These are phyloP conservation scores for Psittacula cyanocephala DNA, from an alignment of 2,113 vertebrate species.

Conservation along the genomic window DNA sequence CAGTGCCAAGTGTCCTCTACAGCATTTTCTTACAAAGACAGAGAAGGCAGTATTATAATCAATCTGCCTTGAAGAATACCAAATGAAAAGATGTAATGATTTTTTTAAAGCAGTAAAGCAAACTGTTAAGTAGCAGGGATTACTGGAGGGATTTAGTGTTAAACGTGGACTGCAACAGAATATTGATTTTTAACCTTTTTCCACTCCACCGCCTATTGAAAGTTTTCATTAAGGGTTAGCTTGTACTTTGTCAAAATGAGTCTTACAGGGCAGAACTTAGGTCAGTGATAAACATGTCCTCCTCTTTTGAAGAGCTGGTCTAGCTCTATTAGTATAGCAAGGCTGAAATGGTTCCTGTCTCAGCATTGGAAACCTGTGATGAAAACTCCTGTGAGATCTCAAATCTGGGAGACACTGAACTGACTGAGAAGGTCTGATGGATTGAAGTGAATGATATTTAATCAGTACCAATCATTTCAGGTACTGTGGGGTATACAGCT, in stretches of 20 bases:
- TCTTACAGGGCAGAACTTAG: not conserved
- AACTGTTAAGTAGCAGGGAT: not conserved
- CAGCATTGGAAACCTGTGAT: not conserved
- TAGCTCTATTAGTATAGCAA: not conserved
- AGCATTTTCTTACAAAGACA: not conserved
- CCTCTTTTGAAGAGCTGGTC: not conserved
- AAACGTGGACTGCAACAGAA: not conserved
- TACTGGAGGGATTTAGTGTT: not conserved
- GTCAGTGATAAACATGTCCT: not conserved
- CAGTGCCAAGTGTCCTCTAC: not conserved
- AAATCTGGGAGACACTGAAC: not conserved
- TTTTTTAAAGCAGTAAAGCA: not conserved
- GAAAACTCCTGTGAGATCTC: not conserved
- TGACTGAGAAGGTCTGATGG: rapidly evolving
- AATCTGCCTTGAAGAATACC: not conserved
- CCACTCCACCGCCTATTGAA: not conserved
- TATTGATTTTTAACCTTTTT: not conserved
- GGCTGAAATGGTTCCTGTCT: not conserved
- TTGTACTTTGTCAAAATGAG: not conserved
- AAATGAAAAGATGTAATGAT: not conserved
- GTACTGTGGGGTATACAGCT: not conserved
- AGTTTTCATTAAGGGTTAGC: not conserved
- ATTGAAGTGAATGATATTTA: not conserved
- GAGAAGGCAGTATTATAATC: not conserved
- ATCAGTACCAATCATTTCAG: not conserved